Percentiles rank a stretch among this genome's conserved stretches.
phyloP scores from a whole-genome alignment of 2,797 vertebrate genomes.

The Todus mexicanus region DNA sequence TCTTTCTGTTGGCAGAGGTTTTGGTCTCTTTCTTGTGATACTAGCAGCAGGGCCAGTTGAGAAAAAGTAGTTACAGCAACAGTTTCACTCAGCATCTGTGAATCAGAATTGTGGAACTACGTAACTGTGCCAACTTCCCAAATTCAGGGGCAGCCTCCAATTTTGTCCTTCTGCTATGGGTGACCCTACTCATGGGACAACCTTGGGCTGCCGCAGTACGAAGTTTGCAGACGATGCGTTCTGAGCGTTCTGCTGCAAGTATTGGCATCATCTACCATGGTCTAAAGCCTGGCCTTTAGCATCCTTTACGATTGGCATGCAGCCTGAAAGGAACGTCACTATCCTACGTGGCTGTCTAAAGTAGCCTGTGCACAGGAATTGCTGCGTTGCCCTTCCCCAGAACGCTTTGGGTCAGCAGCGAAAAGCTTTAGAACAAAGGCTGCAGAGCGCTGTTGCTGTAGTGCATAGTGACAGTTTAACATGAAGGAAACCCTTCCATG shows the following conservation, averaged over 20 bases:
- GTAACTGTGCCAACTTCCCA: neutral
- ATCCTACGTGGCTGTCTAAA: neutral
- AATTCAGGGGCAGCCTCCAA: neutral
- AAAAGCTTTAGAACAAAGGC: neutral
- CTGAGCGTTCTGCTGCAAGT: neutral
- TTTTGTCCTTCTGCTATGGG: neutral
- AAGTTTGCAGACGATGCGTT: neutral
- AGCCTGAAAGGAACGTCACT: neutral
- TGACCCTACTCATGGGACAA: neutral
- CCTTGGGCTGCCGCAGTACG: neutral
- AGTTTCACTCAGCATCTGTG: neutral
- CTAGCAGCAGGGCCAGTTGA: neutral
- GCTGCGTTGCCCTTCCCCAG: neutral
- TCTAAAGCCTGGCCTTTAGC: neutral
- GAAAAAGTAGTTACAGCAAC: neutral
- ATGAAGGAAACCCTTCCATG: conserved; percentile 3
- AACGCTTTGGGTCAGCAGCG: neutral
- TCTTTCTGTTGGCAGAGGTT: neutral
- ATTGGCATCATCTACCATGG: neutral
- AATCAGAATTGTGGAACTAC: neutral
- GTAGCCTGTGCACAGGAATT: rapidly evolving
- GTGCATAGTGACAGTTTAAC: neutral
- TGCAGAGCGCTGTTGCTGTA: neutral
- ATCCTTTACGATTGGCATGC: neutral
- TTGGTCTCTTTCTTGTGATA: neutral